Base-by-base conservation (phyloP, 2,797 vertebrate species). In the Netta rufina region DNA sequence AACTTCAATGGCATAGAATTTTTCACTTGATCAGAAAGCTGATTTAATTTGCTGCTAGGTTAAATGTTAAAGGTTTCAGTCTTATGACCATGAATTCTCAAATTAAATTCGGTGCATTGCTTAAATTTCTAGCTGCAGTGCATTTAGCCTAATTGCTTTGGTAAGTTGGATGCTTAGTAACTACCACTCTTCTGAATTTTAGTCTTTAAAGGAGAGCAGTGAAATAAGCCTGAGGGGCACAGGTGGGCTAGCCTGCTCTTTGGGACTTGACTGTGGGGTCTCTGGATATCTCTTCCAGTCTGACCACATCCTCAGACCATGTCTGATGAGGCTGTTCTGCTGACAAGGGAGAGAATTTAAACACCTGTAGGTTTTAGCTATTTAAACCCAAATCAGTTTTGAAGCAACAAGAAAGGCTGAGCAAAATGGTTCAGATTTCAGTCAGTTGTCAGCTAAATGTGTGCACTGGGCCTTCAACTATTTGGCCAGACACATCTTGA, bases 401-500 rank as follows among this genome's bases (percentile, higher is more conserved):
- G 97, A 98, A 96, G 92, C 95, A 91, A 89, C 94, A 97, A 98
- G 96, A 97, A 97, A 97, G 96, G 84, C 92, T 93, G 95, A 97
- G 95, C 61, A 82, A 96, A 94, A 96, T 56, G 95, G 97, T 97
- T 98, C 98, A 96, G 84, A 96, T 98, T 98, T 98, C 98, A 98
- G 84, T 96, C 93, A 96, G 96, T 96, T 98, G 97, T 97, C 98
- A 98, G 91, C 96, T 97, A 96, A 97, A 95, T 97, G 97, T 97
- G 98, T 98, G 96, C 97, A 97, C 70, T 97, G 97, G 97, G 93
- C 97, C 97, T 97, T 98, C 94, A 97, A 98, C 95, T 97, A 98
- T 98, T 97, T 97, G 97, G 95, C 65, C 96, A 93, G 97, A 96
- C 97, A 97, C 92, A 88, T 97, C 97, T 96, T 97, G 97, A 97